Evolutionary conservation across 2,113 vertebrate genomes (phyloP).

Genomic region (Phoenicopterus ruber): DNA sequence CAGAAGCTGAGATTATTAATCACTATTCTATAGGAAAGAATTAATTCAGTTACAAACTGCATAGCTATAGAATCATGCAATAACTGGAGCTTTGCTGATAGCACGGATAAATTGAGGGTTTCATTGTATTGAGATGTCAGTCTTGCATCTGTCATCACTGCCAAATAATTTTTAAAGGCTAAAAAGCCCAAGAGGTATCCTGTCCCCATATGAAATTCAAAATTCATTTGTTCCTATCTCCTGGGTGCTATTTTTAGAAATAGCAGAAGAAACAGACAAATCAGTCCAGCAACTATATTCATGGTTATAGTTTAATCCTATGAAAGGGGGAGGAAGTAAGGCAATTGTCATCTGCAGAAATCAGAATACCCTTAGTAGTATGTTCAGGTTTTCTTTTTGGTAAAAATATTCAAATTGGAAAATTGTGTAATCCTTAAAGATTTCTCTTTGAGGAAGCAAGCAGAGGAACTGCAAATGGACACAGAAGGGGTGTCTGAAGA

Average conservation of each 20-base stretch:
- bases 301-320: not conserved
- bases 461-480: not conserved
- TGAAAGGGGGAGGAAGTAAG: not conserved
- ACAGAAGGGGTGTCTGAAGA: not conserved
- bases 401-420: not conserved
- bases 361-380: not conserved
- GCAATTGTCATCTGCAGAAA: not conserved
- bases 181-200: not conserved
- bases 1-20: slow-evolving; percentile 28
- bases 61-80: not conserved
- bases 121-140: slow-evolving; percentile 15
- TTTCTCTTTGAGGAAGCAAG: not conserved
- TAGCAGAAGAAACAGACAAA: not conserved
- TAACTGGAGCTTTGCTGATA: slow-evolving; percentile 19
- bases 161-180: slow-evolving; percentile 33
- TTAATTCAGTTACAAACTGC: slow-evolving; percentile 16
- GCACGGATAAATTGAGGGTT: not conserved
- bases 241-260: slow-evolving; percentile 16
- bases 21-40: slow-evolving; percentile 4
- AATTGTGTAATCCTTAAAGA: not conserved
- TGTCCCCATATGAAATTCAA: not conserved
- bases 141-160: not conserved
- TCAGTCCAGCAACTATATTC: not conserved
- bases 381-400: not conserved
- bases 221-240: not conserved